These are phyloP conservation scores for Steinernema hermaphroditum DNA, from an alignment of 2,888 invertebrate genomes.

Conservation along the genomic window DNA sequence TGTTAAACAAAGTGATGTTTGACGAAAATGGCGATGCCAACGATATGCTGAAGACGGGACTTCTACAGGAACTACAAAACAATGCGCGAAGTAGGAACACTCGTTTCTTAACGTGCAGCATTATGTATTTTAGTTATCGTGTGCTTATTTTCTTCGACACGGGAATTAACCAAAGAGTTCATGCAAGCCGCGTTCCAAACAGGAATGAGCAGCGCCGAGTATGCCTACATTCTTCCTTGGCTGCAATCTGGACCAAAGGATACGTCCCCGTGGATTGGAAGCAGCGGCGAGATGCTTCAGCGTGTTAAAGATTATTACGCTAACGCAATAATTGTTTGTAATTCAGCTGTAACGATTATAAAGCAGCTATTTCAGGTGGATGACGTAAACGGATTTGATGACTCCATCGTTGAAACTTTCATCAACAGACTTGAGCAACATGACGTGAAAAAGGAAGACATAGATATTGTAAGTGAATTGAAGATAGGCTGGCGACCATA, in stretches of 20 bases:
- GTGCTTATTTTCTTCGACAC: conserved; percentile 62
- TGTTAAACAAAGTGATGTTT: conserved; percentile 58
- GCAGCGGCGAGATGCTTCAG: conserved; percentile 58
- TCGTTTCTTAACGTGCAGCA: background rate
- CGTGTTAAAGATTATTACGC: conserved; percentile 61
- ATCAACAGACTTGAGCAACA: conserved; percentile 37
- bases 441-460: conserved; percentile 42
- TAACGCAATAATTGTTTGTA: conserved; percentile 59
- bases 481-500: too few relatives aligned
- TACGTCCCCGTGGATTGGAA: conserved; percentile 61
- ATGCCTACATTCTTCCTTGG: conserved; percentile 62
- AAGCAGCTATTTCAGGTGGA: conserved; percentile 39
- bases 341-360: background rate
- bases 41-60: conserved; percentile 54
- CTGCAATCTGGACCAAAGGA: conserved; percentile 57
- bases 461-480: conserved; percentile 42
- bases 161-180: conserved; percentile 51
- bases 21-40: conserved; percentile 58
- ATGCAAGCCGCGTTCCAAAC: conserved; percentile 47
- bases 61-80: conserved; percentile 54
- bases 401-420: conserved; percentile 43
- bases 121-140: conserved; percentile 53
- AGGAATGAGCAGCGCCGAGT: conserved; percentile 58
- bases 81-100: conserved; percentile 53
- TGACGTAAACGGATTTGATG: conserved; percentile 53